Evolutionary conservation across 2,113 vertebrate genomes (phyloP), one percentile per base, ranked within the genome.

Genomic region (Corapipo altera): DNA sequence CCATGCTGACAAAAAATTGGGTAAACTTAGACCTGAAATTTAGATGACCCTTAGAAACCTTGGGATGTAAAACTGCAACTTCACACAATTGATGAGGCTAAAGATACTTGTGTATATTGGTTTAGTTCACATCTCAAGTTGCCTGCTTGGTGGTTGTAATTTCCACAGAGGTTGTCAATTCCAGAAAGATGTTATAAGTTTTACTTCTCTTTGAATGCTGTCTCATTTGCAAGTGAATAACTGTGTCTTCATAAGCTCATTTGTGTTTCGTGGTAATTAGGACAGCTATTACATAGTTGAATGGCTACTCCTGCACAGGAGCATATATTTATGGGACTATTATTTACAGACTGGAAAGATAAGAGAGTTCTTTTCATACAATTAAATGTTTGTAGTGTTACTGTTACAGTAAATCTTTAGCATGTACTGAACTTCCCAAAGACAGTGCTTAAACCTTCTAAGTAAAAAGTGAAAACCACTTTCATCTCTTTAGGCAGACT

Each of bases 191-290:
- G 16, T 79, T 91, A 77, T 8, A 91, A 89, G 49, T 91, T 94
- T 88, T 57, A 46, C 57, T 92, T 71, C 57, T 88, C 52, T 93
- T 83, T 46, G 33, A 86, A 44, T 28, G 70, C 18, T 71, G 41
- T 83, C 67, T 83, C 49, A 95, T 91, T 94, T 96, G 88, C 75
- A 88, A 90, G 76, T 83, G 46, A 95, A 79, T 97, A 44, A 62
- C 55, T 95, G 37, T 91, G 65, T 83, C 79, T 86, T 97, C 64
- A 59, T 71, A 79, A 67, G 74, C 35, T 90, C 77, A 66, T 94
- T 96, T 94, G 76, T 54, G 46, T 92, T 92, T 97, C 92, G 52
- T 95, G 22, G 80, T 96, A 92, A 94, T 89, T 84, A 71, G 91
- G 88, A 64, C 86, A 93, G 75, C 87, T 95, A 26, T 96, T 96